Evolutionary conservation across 2,797 vertebrate species (phyloP).

Genomic region (Brotula barbata): DNA sequence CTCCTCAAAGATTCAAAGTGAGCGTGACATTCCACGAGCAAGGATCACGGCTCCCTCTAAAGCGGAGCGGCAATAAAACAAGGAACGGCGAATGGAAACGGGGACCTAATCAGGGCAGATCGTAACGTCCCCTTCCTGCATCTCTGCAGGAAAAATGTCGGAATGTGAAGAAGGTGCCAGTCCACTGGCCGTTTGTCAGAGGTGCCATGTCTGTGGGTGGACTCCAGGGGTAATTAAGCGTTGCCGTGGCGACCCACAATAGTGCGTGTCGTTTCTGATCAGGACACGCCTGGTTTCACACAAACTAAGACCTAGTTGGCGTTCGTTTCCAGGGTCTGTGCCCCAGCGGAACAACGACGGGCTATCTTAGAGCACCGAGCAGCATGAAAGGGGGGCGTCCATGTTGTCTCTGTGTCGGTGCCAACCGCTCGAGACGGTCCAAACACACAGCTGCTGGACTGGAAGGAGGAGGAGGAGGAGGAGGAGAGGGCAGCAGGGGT

Average conservation of each 20-base stretch:
- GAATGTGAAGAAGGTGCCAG: slow-evolving; percentile 43
- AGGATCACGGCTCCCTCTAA: slow-evolving; percentile 45
- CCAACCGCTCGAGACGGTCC: slow-evolving; percentile 44
- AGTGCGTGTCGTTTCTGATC: slow-evolving; percentile 67
- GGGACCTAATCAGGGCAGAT: slow-evolving; percentile 25
- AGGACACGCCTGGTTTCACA: slow-evolving; percentile 73
- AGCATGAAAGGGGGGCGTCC: slow-evolving; percentile 51
- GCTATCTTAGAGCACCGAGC: slow-evolving; percentile 47
- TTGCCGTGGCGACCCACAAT: slow-evolving; percentile 75
- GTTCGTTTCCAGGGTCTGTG: slow-evolving; percentile 37
- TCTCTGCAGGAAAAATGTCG: slow-evolving; percentile 27
- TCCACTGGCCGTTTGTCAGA: slow-evolving; percentile 55
- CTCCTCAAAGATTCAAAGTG: slow-evolving; percentile 27
- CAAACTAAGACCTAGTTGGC: slow-evolving; percentile 52
- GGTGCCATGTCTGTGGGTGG: slow-evolving; percentile 68
- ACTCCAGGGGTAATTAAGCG: slow-evolving; percentile 74
- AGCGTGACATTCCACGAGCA: slow-evolving; percentile 45
- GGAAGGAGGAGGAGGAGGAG: too few relatives aligned
- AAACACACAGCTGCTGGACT: slow-evolving; percentile 21
- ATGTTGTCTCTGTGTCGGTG: slow-evolving; percentile 52
- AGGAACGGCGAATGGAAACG: slow-evolving; percentile 38
- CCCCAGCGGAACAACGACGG: slow-evolving; percentile 36
- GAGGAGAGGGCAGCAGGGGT: not conserved
- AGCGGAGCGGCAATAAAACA: slow-evolving; percentile 40
- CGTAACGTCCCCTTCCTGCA: slow-evolving; percentile 16